A percentile compares a stretch with the other conserved stretches of the same genome.
Evolutionary conservation across 2,888 invertebrate genomes (phyloP).

Genomic region (Leptopilina syphax): DNA sequence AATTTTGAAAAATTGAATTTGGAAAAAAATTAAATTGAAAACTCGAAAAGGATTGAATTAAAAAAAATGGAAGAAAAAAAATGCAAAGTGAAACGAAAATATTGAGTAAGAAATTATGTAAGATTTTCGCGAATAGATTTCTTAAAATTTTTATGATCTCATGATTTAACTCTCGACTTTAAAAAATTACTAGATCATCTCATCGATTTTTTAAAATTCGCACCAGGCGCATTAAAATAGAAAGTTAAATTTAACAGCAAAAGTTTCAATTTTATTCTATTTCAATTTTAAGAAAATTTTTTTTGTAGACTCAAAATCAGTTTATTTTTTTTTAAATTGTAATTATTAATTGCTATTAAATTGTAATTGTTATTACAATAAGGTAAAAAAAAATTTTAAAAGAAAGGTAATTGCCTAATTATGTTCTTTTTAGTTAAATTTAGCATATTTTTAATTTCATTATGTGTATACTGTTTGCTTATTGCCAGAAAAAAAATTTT

Average conservation of each 20-base stretch:
- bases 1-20: too few relatives aligned
- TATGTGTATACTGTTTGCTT: background rate
- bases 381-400: too few relatives aligned
- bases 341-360: background rate
- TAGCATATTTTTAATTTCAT: background rate
- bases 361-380: too few relatives aligned
- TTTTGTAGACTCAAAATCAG: background rate
- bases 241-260: conserved; percentile 13
- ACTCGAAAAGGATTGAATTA: too few relatives aligned
- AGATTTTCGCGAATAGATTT: background rate
- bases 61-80: too few relatives aligned
- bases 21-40: too few relatives aligned
- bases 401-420: background rate
- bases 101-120: background rate
- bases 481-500: background rate
- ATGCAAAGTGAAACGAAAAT: too few relatives aligned
- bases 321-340: background rate
- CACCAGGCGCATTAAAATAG: conserved; percentile 14
- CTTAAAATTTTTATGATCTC: conserved; percentile 11
- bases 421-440: background rate
- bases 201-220: conserved; percentile 17
- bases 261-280: background rate
- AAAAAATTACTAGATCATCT: conserved; percentile 12
- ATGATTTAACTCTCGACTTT: background rate
- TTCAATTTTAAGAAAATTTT: background rate